Percentiles rank a stretch among this genome's conserved stretches.
Evolutionary conservation across 2,888 invertebrate genomes (phyloP).

Genomic region (Hydroisotoma schaefferi): DNA sequence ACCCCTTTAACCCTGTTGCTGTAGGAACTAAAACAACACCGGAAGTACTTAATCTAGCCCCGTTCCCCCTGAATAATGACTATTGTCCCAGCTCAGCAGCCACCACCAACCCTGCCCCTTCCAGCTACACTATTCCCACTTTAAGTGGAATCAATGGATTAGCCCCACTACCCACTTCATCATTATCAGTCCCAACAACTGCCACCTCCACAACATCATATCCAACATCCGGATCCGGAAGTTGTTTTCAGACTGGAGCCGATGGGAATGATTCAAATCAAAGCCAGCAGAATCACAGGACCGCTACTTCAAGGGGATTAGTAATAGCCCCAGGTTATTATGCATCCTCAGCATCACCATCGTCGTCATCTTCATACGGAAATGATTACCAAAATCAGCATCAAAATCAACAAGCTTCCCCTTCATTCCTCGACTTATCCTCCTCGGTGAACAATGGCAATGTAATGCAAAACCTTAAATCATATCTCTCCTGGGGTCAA

Average conservation of each 20-base stretch:
- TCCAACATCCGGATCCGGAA: slow-evolving; percentile 36
- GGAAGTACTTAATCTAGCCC: slow-evolving; percentile 42
- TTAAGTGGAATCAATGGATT: background rate
- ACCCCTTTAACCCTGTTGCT: slow-evolving; percentile 26
- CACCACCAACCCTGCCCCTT: slow-evolving; percentile 17
- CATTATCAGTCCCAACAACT: background rate
- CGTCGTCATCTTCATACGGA: slow-evolving; percentile 36
- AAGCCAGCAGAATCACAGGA: too few relatives aligned
- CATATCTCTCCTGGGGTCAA: slow-evolving; percentile 40
- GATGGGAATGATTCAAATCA: too few relatives aligned
- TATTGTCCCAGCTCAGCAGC: slow-evolving; percentile 27
- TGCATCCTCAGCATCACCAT: too few relatives aligned
- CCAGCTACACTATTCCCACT: too few relatives aligned
- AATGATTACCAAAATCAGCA: slow-evolving; percentile 41
- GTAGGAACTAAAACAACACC: slow-evolving; percentile 42
- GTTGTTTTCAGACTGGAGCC: too few relatives aligned
- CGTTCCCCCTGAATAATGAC: slow-evolving; percentile 41
- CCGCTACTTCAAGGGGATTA: too few relatives aligned
- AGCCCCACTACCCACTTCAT: background rate
- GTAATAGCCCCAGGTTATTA: too few relatives aligned
- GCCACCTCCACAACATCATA: slow-evolving; percentile 17
- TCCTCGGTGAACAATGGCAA: slow-evolving; percentile 26
- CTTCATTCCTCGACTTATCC: slow-evolving; percentile 17
- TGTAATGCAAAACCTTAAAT: slow-evolving; percentile 20
- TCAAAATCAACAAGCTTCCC: slow-evolving; percentile 23